phyloP scores from a whole-genome alignment of 2,888 invertebrate genomes.

The Nymphalis urticae region DNA sequence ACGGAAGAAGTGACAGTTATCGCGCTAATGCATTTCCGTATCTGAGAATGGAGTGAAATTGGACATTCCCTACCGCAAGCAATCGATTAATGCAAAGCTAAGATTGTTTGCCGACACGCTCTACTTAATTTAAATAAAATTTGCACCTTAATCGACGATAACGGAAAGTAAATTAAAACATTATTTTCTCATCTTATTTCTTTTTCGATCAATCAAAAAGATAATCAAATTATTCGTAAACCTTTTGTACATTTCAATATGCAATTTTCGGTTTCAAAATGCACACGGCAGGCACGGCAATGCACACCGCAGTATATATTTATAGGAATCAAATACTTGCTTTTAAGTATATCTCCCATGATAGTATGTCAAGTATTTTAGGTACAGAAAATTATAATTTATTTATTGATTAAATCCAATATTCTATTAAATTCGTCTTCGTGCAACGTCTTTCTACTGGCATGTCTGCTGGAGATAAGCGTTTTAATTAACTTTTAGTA shows the following conservation, averaged over 20 bases:
- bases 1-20: conserved; percentile 59
- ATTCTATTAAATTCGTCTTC: conserved; percentile 6
- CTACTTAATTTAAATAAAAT: conserved; percentile 25
- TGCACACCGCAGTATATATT: too few species aligned
- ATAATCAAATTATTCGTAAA: background rate
- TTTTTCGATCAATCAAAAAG: conserved; percentile 8
- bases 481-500: conserved; percentile 78
- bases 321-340: too few species aligned
- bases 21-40: conserved; percentile 56
- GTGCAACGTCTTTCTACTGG: background rate
- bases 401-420: background rate
- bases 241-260: too few species aligned
- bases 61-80: conserved; percentile 33
- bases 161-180: conserved; percentile 28
- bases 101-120: conserved; percentile 25
- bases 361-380: background rate
- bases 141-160: conserved; percentile 25
- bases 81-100: conserved; percentile 29
- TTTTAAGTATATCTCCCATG: too few species aligned
- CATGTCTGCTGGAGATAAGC: conserved; percentile 55
- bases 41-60: conserved; percentile 36
- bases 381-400: background rate
- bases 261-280: too few species aligned
- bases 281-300: too few species aligned
- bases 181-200: conserved; percentile 16